These are phyloP conservation scores for Bostrychus sinensis DNA, from an alignment of 2,113 vertebrate species.

Conservation along the genomic window DNA sequence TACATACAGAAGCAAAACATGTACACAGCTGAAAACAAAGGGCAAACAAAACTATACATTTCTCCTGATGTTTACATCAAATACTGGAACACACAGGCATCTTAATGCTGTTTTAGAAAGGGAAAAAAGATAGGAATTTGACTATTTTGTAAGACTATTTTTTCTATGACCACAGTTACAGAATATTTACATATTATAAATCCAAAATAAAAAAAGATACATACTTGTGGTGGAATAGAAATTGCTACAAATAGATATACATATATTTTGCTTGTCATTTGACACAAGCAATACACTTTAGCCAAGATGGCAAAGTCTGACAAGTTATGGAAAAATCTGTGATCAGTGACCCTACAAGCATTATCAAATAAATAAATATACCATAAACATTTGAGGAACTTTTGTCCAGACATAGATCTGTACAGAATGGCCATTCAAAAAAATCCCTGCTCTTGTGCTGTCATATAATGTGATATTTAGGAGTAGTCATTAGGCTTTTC, in stretches of 20 bases:
- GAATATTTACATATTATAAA: constrained; percentile 14
- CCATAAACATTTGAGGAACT: background rate
- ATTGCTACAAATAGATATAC: background rate
- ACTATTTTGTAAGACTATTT: background rate
- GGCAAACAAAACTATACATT: constrained; percentile 44
- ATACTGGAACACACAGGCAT: constrained; percentile 30
- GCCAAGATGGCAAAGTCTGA: background rate
- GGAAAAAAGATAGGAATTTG: constrained; percentile 13
- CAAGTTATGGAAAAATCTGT: background rate
- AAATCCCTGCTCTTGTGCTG: no score
- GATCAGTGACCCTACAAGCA: background rate
- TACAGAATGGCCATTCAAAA: background rate
- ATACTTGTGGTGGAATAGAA: constrained; percentile 1
- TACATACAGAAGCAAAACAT: constrained; percentile 24
- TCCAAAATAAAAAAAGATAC: background rate
- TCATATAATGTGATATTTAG: no score
- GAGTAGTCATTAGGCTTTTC: background rate
- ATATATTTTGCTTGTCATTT: background rate
- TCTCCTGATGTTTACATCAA: constrained; percentile 33
- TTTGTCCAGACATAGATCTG: background rate
- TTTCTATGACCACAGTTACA: background rate
- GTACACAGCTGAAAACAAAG: constrained; percentile 34
- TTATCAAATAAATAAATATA: constrained; percentile 1
- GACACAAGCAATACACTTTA: background rate
- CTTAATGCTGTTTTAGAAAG: constrained; percentile 21